Percentiles rank a stretch among this genome's conserved stretches.
phyloP scores from a whole-genome alignment of 2,113 vertebrate genomes.

The Uria lomvia region DNA sequence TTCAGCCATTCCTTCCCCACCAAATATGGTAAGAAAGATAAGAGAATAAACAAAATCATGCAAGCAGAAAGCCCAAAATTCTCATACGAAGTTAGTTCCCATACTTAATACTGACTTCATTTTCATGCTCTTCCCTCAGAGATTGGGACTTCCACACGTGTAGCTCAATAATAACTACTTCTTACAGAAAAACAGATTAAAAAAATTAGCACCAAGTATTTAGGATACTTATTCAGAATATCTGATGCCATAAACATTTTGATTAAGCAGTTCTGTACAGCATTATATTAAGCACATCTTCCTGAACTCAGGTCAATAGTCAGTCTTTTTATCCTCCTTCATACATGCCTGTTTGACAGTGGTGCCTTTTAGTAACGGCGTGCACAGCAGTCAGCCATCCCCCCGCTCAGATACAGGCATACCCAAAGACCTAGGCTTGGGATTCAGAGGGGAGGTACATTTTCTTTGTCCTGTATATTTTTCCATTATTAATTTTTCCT shows the following conservation, averaged over 20 bases:
- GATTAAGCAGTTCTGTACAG: neutral
- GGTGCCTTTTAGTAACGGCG: fast-evolving
- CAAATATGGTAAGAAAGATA: neutral
- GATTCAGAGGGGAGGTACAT: neutral
- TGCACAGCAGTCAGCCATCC: neutral
- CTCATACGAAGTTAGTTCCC: neutral
- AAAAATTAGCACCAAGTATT: neutral
- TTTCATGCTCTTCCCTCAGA: neutral
- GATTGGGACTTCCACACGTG: fast-evolving
- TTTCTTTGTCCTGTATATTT: neutral
- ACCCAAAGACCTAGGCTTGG: neutral
- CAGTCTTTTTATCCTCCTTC: neutral
- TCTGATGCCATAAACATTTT: neutral
- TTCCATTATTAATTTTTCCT: neutral
- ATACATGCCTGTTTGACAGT: neutral
- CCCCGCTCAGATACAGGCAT: fast-evolving
- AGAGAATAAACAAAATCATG: neutral
- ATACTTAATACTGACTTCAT: neutral
- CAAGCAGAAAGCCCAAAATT: neutral
- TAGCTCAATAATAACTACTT: neutral
- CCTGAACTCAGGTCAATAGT: neutral
- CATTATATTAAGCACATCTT: neutral
- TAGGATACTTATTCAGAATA: neutral
- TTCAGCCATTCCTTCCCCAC: neutral
- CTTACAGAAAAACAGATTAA: neutral